Conservation (phyloP, 2,888 invertebrate species). For the Spisula subtruncata region DNA sequence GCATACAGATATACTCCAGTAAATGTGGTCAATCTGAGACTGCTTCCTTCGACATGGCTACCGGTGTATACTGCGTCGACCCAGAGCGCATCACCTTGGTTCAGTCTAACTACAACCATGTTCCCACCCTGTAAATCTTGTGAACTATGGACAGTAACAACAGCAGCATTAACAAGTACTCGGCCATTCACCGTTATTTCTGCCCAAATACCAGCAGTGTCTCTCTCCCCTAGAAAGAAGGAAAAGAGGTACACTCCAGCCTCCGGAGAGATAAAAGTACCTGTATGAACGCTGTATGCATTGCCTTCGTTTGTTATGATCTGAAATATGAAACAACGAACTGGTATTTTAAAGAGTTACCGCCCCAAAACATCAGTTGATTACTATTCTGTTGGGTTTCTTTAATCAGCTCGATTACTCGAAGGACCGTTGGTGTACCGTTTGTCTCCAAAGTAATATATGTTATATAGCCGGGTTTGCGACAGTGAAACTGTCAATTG, state of each 20-base stretch:
- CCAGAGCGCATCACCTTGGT: slow-evolving; percentile 36
- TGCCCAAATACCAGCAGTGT: background rate
- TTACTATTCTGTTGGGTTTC: too few relatives aligned
- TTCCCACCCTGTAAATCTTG: slow-evolving; percentile 47
- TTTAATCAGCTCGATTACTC: too few relatives aligned
- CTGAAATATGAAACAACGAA: slow-evolving; percentile 18
- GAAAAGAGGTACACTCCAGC: slow-evolving; percentile 31
- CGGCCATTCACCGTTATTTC: slow-evolving; percentile 6
- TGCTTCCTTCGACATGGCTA: slow-evolving; percentile 23
- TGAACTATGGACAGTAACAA: background rate
- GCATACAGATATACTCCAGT: slow-evolving; percentile 36
- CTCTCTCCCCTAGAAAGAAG: slow-evolving; percentile 34
- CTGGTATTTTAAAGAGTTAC: too few relatives aligned
- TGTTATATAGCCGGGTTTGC: too few relatives aligned
- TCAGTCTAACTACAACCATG: slow-evolving; percentile 18
- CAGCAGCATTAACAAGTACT: slow-evolving; percentile 2
- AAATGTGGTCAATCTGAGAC: slow-evolving; percentile 30
- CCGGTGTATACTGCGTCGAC: background rate
- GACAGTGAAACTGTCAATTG: background rate
- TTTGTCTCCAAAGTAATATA: too few relatives aligned
- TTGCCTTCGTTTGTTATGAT: slow-evolving; percentile 39
- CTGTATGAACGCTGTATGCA: slow-evolving; percentile 36
- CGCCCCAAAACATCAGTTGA: too few relatives aligned
- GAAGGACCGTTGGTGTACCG: too few relatives aligned
- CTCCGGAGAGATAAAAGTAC: slow-evolving; percentile 38